phyloP scores from a whole-genome alignment of 2,797 vertebrate genomes.

The Luscinia luscinia region DNA sequence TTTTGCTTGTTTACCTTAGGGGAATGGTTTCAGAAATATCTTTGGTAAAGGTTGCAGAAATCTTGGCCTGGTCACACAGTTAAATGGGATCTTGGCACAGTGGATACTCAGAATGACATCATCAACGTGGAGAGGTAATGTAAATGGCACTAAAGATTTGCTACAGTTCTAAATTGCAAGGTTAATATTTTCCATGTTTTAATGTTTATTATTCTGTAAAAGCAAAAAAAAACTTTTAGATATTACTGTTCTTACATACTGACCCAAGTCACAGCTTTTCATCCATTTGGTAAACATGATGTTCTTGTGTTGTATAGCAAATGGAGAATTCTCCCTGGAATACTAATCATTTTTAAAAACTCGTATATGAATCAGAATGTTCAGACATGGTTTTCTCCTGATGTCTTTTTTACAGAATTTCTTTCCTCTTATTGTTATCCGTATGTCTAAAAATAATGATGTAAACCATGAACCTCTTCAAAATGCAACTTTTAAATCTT shows the following conservation, averaged over 20 bases:
- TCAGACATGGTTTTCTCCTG: not conserved
- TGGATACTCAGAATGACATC: conserved; percentile 2
- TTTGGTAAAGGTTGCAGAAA: not conserved
- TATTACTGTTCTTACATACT: not conserved
- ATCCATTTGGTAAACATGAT: not conserved
- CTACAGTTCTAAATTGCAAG: not conserved
- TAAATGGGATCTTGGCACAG: conserved; percentile 47
- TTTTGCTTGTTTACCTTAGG: not conserved
- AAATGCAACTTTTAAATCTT: not conserved
- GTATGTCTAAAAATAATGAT: not conserved
- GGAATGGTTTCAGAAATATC: not conserved
- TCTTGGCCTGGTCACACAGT: not conserved
- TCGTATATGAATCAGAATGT: not conserved
- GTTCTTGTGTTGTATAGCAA: not conserved
- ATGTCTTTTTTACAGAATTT: not conserved
- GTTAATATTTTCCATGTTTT: not conserved
- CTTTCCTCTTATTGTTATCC: not conserved
- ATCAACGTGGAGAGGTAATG: not conserved
- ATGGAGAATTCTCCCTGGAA: not conserved
- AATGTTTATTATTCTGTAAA: not conserved
- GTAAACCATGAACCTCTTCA: not conserved
- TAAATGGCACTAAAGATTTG: not conserved
- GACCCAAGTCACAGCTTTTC: not conserved
- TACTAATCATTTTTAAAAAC: not conserved
- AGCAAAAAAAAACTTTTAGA: not conserved